A percentile compares a stretch with the other conserved stretches of the same genome.
Conservation (phyloP, 2,797 vertebrate genomes). For the Etheostoma perlongum region DNA sequence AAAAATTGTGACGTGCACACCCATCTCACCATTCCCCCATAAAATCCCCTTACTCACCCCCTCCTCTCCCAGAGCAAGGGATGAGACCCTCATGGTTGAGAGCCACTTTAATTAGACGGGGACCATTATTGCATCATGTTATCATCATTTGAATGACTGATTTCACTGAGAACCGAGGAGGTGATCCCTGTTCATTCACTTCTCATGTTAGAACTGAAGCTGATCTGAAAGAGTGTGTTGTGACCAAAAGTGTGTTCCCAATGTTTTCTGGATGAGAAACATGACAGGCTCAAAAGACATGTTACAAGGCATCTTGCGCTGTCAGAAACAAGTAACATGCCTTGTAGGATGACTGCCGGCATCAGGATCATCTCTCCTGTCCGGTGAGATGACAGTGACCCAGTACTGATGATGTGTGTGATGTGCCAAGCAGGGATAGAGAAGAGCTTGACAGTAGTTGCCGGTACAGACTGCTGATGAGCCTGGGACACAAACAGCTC, state of each 20-base stretch:
- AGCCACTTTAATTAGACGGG: slow-evolving; percentile 40
- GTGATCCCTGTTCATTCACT: slow-evolving; percentile 35
- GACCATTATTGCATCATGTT: slow-evolving; percentile 70
- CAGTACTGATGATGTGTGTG: slow-evolving; percentile 52
- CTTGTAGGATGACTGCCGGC: slow-evolving; percentile 51
- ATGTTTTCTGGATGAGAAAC: slow-evolving; percentile 31
- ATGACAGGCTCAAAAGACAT: slow-evolving; percentile 24
- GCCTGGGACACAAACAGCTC: slow-evolving; percentile 13
- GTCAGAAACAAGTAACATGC: slow-evolving; percentile 36
- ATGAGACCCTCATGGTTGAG: slow-evolving; percentile 18
- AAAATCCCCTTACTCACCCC: slow-evolving; percentile 66
- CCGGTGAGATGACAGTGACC: slow-evolving; percentile 55
- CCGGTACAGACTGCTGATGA: slow-evolving; percentile 51
- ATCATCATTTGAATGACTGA: slow-evolving; percentile 54
- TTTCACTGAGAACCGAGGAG: slow-evolving; percentile 35
- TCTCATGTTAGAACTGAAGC: slow-evolving; percentile 25
- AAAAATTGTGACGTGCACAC: slow-evolving; percentile 36
- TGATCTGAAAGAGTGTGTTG: background rate
- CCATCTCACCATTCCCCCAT: slow-evolving; percentile 35
- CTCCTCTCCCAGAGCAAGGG: slow-evolving; percentile 7
- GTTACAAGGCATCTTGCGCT: background rate
- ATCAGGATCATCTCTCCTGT: slow-evolving; percentile 40
- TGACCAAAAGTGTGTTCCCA: slow-evolving; percentile 2
- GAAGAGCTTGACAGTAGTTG: slow-evolving; percentile 41
- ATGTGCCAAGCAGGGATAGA: slow-evolving; percentile 55